Evolutionary conservation across 2,113 vertebrate genomes (phyloP).

Genomic region (Brachyistius frenatus): DNA sequence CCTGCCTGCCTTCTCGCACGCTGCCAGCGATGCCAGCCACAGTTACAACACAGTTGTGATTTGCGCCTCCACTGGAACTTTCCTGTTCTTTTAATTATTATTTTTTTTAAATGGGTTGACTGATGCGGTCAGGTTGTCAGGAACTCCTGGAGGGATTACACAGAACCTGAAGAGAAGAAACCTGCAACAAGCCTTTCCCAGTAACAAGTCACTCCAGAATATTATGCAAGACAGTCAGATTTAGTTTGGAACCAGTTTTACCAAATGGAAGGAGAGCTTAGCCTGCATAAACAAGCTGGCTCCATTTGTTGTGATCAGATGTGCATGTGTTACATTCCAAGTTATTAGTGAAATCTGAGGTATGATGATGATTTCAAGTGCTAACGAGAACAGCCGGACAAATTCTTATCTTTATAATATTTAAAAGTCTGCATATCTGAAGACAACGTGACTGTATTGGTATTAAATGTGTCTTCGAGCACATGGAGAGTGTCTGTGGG

Average conservation of each 20-base stretch:
- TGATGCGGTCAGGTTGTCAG: slow-evolving; percentile 59
- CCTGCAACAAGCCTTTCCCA: slow-evolving; percentile 32
- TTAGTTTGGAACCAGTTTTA: slow-evolving; percentile 25
- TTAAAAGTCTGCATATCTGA: slow-evolving; percentile 13
- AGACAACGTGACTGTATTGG: neutral
- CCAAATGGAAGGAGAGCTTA: slow-evolving; percentile 31
- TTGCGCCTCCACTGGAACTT: slow-evolving; percentile 81
- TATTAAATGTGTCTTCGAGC: slow-evolving; percentile 31
- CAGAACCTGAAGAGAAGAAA: slow-evolving; percentile 68
- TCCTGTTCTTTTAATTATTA: slow-evolving; percentile 59
- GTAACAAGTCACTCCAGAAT: slow-evolving; percentile 47
- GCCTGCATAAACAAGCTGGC: slow-evolving; percentile 7
- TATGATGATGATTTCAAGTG: neutral
- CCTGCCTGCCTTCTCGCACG: slow-evolving; percentile 37
- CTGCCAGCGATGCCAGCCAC: slow-evolving; percentile 49
- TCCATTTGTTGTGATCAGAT: slow-evolving; percentile 2
- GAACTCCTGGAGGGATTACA: slow-evolving; percentile 56
- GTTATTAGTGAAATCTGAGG: neutral
- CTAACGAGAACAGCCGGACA: neutral
- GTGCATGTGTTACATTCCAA: neutral
- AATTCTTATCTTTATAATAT: slow-evolving; percentile 2
- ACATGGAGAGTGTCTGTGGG: slow-evolving; percentile 61
- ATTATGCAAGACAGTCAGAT: slow-evolving; percentile 56
- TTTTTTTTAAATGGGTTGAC: slow-evolving; percentile 42
- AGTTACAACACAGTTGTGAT: slow-evolving; percentile 66